Conservation (phyloP, 1,140 invertebrate genomes). For the Drosophila orena region DNA sequence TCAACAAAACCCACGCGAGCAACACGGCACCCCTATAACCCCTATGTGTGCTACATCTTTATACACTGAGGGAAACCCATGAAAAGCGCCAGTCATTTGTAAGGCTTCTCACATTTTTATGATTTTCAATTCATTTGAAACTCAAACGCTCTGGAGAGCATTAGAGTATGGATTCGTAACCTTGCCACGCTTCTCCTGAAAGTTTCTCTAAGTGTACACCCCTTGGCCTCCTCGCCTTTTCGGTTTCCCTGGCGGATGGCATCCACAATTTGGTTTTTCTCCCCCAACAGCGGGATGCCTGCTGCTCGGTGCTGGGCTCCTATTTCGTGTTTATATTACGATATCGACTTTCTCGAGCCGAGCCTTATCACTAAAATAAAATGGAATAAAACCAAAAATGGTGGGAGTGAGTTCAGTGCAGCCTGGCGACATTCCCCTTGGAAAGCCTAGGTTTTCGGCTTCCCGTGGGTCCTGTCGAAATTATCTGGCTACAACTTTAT, state of each 20-base stretch:
- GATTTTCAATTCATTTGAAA: no score
- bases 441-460: constrained; percentile 3
- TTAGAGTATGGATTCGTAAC: no score
- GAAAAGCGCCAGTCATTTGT: not conserved
- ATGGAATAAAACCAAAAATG: not conserved
- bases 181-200: no score
- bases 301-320: constrained; percentile 65
- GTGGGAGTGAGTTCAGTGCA: constrained; percentile 1
- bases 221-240: constrained; percentile 17
- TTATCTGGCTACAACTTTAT: constrained; percentile 79
- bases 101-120: no score
- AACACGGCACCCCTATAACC: constrained; percentile 19
- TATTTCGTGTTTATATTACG: constrained; percentile 82
- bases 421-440: not conserved
- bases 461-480: constrained; percentile 60
- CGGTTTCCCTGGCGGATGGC: constrained; percentile 39
- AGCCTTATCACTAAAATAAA: constrained; percentile 59
- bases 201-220: constrained; percentile 8
- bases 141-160: no score
- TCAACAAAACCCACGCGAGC: constrained; percentile 68
- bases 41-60: constrained; percentile 11
- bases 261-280: constrained; percentile 51
- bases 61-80: constrained; percentile 5
- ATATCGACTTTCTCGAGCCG: constrained; percentile 71
- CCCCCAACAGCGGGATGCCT: constrained; percentile 27